Percentiles rank a stretch among this genome's conserved stretches.
These are phyloP conservation scores for Spodoptera picta DNA, from an alignment of 2,888 invertebrate species.

Conservation along the genomic window DNA sequence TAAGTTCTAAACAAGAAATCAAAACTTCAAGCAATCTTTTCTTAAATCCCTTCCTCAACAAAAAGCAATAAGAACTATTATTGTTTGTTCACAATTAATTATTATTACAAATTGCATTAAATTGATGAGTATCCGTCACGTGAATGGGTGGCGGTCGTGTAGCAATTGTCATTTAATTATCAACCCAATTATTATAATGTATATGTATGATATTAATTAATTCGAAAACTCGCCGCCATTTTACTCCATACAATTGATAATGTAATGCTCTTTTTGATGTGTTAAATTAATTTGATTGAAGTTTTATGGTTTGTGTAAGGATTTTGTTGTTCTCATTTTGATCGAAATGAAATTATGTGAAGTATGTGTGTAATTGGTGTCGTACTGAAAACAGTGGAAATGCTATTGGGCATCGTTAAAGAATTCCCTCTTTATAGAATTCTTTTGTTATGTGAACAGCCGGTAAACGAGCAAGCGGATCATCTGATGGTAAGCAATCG, in stretches of 20 bases:
- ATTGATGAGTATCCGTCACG: conserved; percentile 47
- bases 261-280: conserved; percentile 13
- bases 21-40: too few species aligned
- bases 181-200: conserved; percentile 36
- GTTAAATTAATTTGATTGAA: conserved; percentile 9
- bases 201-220: conserved; percentile 48
- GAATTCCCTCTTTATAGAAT: too few species aligned
- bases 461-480: too few species aligned
- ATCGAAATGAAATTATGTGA: not conserved
- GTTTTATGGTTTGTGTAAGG: not conserved
- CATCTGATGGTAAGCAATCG: too few species aligned
- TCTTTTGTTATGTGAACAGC: too few species aligned
- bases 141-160: conserved; percentile 26
- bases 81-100: conserved; percentile 31
- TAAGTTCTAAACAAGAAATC: not conserved
- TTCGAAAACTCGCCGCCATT: conserved; percentile 52
- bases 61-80: conserved; percentile 14
- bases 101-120: conserved; percentile 54
- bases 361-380: too few species aligned
- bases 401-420: too few species aligned
- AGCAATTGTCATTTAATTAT: conserved; percentile 46
- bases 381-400: too few species aligned
- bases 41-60: not conserved
- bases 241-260: conserved; percentile 26
- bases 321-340: not conserved